Evolutionary conservation across 1,140 invertebrate genomes (phyloP), one percentile per base, ranked within the genome.

Genomic region (Bombyx mandarina): DNA sequence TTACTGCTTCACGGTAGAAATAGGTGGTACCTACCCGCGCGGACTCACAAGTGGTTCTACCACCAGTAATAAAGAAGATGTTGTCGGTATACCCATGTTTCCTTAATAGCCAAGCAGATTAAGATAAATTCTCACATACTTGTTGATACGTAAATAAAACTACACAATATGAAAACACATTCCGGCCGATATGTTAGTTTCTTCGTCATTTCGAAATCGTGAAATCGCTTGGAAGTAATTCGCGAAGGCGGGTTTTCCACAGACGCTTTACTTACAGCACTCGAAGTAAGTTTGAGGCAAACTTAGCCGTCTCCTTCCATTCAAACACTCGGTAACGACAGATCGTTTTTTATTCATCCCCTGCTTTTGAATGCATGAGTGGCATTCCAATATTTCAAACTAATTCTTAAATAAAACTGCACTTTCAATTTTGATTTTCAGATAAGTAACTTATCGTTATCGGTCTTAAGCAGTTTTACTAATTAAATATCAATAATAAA

Each of bases 161-260:
- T 35, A 35, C 26, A 35, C 26, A 35, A 35, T 35, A 35, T 35
- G 26, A 35, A 35, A 35, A 35, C 26, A 35, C 26, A 35, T 35
- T 35, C 26, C 4, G 1, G 26, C 2, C 26, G 26, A 35, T 35
- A 35, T 35, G 26, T 35, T 35, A 51, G 50, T 51, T 51, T 10
- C 26, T 9, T 8, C 50, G 6, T 51, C 50, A 70, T 72, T 69
- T 67, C 61, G 65, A 78, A 63, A 76, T 79, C 62, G 76, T 65
- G 72, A 80, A 82, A 81, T 82, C 75, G 75, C 62, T 74, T 72
- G 73, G 75, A 78, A 82, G 70, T 80, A 82, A 82, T 77, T 72
- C 68, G 72, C 65, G 61, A 67, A 66, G 70, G 60, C 66, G 68
- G 71, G 75, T 75, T 63, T 65, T 65, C 69, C 66, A 63, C 77